phyloP scores from a whole-genome alignment of 2,113 vertebrate genomes.

The Pelusios castaneus region DNA sequence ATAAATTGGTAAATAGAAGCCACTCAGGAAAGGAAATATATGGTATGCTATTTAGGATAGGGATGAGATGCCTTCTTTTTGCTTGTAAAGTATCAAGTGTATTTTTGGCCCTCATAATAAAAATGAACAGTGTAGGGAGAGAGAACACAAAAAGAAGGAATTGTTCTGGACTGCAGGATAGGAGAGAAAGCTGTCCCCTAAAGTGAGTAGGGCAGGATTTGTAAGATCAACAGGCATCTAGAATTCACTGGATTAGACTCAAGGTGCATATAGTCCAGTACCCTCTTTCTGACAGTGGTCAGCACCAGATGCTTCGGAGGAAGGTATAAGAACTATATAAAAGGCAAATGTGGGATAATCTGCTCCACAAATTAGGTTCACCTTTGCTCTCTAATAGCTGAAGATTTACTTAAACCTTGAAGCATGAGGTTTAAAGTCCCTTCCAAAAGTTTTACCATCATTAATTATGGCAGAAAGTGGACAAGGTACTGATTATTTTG shows the following conservation, averaged over 20 bases:
- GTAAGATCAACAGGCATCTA: neutral
- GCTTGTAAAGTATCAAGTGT: neutral
- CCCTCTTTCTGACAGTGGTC: accelerated
- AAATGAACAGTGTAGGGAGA: neutral
- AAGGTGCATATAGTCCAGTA: neutral
- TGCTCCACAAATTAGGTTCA: neutral
- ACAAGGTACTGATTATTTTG: neutral
- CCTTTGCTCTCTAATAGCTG: neutral
- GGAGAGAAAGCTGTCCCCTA: neutral
- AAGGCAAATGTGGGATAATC: neutral
- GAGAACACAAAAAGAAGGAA: neutral
- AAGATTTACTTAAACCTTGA: neutral
- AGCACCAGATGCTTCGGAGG: neutral
- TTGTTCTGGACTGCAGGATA: neutral
- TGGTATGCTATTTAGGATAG: neutral
- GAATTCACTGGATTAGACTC: neutral
- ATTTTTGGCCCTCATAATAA: neutral
- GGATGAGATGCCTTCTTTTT: neutral
- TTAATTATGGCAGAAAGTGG: neutral
- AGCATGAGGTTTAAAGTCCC: neutral
- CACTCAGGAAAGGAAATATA: neutral
- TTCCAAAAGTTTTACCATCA: neutral
- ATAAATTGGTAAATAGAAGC: neutral
- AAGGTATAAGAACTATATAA: neutral
- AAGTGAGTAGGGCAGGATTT: neutral